phyloP scores from a whole-genome alignment of 2,888 invertebrate species.

The Alentia gelatinosa region DNA sequence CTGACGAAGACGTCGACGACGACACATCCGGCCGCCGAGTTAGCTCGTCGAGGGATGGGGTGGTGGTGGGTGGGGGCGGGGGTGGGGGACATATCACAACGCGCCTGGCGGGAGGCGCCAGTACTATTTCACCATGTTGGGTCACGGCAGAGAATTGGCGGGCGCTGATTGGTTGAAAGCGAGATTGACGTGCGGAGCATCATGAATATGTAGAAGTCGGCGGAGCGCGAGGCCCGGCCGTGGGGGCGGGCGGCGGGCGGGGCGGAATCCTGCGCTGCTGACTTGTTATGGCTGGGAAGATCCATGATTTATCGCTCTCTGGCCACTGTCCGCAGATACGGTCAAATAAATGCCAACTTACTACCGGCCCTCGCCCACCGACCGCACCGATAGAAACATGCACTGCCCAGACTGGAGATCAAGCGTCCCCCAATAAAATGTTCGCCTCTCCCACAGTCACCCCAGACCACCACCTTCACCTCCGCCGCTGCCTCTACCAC shows the following conservation, averaged over 20 bases:
- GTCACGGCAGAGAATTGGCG: background rate
- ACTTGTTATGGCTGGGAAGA: background rate
- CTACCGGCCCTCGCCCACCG: too few relatives aligned
- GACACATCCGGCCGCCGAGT: too few relatives aligned
- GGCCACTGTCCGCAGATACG: background rate
- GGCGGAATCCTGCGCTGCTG: background rate
- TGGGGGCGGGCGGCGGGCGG: background rate
- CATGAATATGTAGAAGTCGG: background rate
- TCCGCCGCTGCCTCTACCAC: background rate
- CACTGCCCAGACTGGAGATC: too few relatives aligned
- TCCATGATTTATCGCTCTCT: background rate
- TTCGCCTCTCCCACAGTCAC: too few relatives aligned
- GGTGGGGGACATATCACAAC: background rate
- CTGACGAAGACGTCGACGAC: too few relatives aligned
- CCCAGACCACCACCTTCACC: background rate
- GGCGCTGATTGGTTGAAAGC: background rate
- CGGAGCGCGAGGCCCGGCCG: background rate
- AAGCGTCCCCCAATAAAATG: too few relatives aligned
- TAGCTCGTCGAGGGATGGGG: background rate
- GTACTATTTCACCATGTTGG: slow-evolving; percentile 15
- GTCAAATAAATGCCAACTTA: background rate
- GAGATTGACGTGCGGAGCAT: background rate
- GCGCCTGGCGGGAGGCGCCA: background rate
- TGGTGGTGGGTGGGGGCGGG: background rate
- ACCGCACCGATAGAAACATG: too few relatives aligned